Evolutionary conservation across 2,797 vertebrate species (phyloP), one percentile per base, ranked within the genome.

Genomic region (Halcyon leucocephala): DNA sequence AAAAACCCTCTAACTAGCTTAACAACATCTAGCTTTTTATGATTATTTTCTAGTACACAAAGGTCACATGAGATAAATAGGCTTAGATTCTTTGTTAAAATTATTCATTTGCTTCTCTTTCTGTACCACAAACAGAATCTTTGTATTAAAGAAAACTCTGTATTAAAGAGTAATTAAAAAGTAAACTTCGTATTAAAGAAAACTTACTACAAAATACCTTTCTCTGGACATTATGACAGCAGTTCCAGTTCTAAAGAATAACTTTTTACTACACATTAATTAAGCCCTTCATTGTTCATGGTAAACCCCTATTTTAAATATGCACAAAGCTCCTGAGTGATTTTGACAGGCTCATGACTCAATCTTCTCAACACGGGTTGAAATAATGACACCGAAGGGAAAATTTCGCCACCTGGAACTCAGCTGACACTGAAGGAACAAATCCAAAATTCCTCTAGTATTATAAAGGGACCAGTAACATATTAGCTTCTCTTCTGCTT

Each of bases 361-460:
- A 2, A 14, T 86, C 57, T 62, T 74, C 89, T 96, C 86, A 90
- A 62, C 67, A 86, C 2, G 0, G 26, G 17, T 22, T 91, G 55
- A 96, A 93, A 89, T 80, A 66, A 86, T 52, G 85, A 92, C 49
- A 95, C 64, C 0, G 0, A 95, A 83, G 49, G 82, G 82, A 82
- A 94, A 84, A 89, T 35, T 87, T 66, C 24, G 20, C 69, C 82
- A 93, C 84, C 77, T 91, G 90, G 80, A 97, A 80, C 58, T 93
- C 83, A 89, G 83, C 35, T 91, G 84, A 95, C 73, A 74, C 8
- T 7, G 46, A 87, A 90, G 66, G 35, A 95, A 92, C n/a, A 91
- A 88, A 87, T 66, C 61, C 62, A 95, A 61, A 85, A 92, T 74
- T 90, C 67, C 49, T 71, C 49, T 46, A 79, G n/a, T 41, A 73